These are phyloP conservation scores for Lasiurus cinereus DNA, from an alignment of 2,113 vertebrate genomes.

Conservation along the genomic window DNA sequence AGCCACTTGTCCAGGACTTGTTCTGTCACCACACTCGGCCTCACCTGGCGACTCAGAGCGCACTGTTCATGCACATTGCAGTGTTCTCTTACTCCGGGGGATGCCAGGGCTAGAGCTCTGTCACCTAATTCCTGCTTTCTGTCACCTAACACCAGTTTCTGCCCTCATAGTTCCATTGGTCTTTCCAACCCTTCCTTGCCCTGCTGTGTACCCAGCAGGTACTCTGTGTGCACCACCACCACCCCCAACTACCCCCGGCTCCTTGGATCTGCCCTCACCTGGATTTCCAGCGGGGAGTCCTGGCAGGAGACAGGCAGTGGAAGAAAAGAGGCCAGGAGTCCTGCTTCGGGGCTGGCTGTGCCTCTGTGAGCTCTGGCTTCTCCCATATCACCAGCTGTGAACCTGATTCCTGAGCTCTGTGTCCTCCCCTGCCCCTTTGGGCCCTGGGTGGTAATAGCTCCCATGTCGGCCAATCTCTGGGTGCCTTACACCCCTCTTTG, in stretches of 20 bases:
- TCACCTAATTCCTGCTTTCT: too few species aligned
- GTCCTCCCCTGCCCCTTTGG: neutral
- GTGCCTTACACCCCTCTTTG: neutral
- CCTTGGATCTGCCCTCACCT: neutral
- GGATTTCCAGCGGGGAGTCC: neutral
- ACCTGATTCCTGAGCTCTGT: neutral
- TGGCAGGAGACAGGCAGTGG: neutral
- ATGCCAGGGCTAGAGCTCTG: neutral
- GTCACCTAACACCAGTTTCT: neutral
- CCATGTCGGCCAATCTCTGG: too few species aligned
- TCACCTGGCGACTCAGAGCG: neutral
- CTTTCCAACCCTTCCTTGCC: neutral
- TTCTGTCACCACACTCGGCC: too few species aligned
- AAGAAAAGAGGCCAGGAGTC: neutral
- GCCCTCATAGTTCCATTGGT: neutral
- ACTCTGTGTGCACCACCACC: rapidly evolving
- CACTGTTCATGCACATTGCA: rapidly evolving
- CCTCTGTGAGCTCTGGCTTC: neutral
- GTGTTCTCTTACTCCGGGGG: neutral
- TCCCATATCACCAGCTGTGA: neutral
- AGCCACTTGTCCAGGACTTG: neutral
- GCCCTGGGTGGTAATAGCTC: neutral
- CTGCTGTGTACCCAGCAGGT: neutral
- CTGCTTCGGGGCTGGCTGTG: neutral
- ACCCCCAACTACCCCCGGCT: rapidly evolving